Evolutionary conservation across 2,888 invertebrate species (phyloP).

Genomic region (Lasioglossum villosulum): DNA sequence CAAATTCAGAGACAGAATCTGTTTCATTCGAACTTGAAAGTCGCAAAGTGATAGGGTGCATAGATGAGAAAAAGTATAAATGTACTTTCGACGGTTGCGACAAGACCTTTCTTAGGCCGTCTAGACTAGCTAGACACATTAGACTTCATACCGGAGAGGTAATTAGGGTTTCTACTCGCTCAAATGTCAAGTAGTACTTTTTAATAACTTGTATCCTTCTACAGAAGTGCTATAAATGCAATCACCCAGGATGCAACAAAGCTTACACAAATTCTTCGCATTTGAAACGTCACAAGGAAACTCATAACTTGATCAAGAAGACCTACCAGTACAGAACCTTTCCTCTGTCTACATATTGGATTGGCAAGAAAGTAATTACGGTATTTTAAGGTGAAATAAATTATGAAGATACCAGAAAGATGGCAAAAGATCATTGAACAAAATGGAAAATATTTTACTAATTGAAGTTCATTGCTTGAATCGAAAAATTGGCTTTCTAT

Average conservation of each 20-base stretch:
- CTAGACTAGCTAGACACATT: conserved; percentile 86
- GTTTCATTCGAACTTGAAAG: neutral
- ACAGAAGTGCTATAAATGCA: conserved; percentile 87
- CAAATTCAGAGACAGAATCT: conserved; percentile 15
- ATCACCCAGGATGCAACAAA: conserved; percentile 87
- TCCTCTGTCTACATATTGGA: neutral
- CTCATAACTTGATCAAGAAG: conserved; percentile 84
- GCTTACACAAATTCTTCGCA: conserved; percentile 87
- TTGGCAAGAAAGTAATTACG: no score
- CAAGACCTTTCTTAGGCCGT: conserved; percentile 85
- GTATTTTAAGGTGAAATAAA: no score
- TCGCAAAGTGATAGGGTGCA: neutral
- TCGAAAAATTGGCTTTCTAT: no score
- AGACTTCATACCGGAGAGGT: conserved; percentile 87
- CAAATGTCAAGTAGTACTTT: neutral
- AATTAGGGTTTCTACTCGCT: conserved; percentile 65
- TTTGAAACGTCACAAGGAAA: conserved; percentile 87
- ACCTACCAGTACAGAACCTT: conserved; percentile 66
- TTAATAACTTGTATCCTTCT: conserved; percentile 29
- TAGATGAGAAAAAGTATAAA: conserved; percentile 79
- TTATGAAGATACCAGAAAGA: no score
- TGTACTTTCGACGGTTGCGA: conserved; percentile 85
- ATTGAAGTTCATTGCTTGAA: no score
- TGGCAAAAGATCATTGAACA: no score
- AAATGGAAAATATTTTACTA: no score